A percentile compares a stretch with the other conserved stretches of the same genome.
Conservation (phyloP, 2,797 vertebrate species). For the Poliocrania exsul region DNA sequence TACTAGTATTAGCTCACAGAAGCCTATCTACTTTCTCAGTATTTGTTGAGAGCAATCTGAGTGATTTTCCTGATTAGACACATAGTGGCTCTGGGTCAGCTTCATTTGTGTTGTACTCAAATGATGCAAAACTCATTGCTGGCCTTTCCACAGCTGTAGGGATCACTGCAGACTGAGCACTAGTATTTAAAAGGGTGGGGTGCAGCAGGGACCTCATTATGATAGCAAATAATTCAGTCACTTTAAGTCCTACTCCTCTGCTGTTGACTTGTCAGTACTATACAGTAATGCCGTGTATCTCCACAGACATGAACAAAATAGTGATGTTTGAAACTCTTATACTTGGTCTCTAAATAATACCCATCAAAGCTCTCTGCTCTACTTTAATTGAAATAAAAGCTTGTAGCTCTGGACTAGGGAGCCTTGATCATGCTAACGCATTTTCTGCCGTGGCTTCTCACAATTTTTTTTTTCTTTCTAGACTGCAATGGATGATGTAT, state of each 20-base stretch:
- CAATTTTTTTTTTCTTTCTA: constrained; percentile 46
- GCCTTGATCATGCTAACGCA: not conserved
- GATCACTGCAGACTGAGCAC: not conserved
- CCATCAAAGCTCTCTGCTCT: not conserved
- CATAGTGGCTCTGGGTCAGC: not conserved
- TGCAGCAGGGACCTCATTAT: not conserved
- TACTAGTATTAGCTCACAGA: not conserved
- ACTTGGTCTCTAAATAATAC: not conserved
- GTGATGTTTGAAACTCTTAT: not conserved
- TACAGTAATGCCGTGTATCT: not conserved
- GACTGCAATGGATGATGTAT: constrained; percentile 81
- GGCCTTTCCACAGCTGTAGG: not conserved
- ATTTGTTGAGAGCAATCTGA: not conserved
- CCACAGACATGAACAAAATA: not conserved
- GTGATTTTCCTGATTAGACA: not conserved
- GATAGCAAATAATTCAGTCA: not conserved
- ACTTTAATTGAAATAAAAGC: not conserved
- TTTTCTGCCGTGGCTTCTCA: not conserved
- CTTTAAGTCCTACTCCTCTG: not conserved
- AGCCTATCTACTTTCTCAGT: not conserved
- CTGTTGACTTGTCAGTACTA: not conserved
- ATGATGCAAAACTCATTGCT: not conserved
- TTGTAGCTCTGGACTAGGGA: not conserved
- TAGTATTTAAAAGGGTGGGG: not conserved
- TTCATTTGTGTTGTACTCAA: not conserved